Conservation (phyloP, 2,888 invertebrate species). For the Thecophora atra region DNA sequence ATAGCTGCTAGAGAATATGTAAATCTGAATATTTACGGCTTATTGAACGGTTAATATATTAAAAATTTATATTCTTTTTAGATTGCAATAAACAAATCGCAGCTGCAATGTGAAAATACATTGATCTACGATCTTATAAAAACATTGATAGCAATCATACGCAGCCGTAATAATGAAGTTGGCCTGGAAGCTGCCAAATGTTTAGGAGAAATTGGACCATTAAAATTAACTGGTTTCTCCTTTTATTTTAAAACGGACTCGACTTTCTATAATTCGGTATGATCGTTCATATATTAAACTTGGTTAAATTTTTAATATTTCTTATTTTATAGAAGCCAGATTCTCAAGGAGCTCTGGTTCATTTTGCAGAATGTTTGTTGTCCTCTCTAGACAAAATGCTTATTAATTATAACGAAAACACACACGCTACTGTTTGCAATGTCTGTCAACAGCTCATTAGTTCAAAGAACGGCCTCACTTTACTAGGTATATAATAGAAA, state of each 20-base stretch:
- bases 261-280: conserved; percentile 49
- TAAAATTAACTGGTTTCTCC: conserved; percentile 52
- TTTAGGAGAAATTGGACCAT: conserved; percentile 61
- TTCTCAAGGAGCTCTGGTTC: conserved; percentile 45
- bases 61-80: conserved; percentile 39
- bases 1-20: conserved; percentile 51
- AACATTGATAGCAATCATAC: conserved; percentile 53
- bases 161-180: conserved; percentile 45
- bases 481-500: conserved; percentile 16
- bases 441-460: conserved; percentile 22
- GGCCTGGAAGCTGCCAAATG: conserved; percentile 79
- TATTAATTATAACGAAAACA: conserved; percentile 29
- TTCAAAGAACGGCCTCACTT: neutral
- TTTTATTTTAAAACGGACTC: conserved; percentile 59
- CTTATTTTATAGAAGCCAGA: conserved; percentile 39
- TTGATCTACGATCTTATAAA: conserved; percentile 53
- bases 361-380: conserved; percentile 50
- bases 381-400: conserved; percentile 51
- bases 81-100: conserved; percentile 53
- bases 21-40: conserved; percentile 20
- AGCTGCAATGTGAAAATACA: conserved; percentile 47
- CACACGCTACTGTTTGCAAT: conserved; percentile 22
- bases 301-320: neutral
- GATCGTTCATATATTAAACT: neutral
- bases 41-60: no score